Evolutionary conservation across 2,888 invertebrate species (phyloP), one percentile per base, ranked within the genome.

Genomic region (Eupithecia inturbata): DNA sequence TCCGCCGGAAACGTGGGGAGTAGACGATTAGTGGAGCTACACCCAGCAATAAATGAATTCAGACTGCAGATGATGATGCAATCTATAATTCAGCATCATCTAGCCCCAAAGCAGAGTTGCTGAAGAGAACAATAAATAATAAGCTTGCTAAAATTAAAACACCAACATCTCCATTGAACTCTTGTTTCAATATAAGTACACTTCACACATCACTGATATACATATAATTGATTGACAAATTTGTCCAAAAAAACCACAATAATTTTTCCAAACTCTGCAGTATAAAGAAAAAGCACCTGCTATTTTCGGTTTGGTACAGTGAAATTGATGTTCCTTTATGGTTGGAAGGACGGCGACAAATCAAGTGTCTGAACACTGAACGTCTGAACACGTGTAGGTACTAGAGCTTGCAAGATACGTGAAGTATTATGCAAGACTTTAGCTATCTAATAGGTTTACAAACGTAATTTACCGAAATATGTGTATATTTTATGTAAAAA

Each of bases 241-340:
- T 31, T 7, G 9, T 62, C 9, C 9, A 62, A 19, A 31, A 62
- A 62, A 62, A 62, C 31, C 31, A 16, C 6, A 28, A 28, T 9
- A 9, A 31, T 62, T 62, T 62, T 62, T 62, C 31, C 62, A 62
- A 62, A 31, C 6, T 19, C 60, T 28, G 28, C 31, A 3, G 16
- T 19, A 62, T 28, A 31, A 62, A 28, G 22, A 16, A 60, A 26
- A 4, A 60, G 60, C 68, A 41, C 67, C 22, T 33, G 28, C 36
- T 36, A 70, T 57, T 66, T 70, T 66, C 41, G 26, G 60, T 70
- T 64, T 63, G 19, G 57, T 26, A 71, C 68, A 41, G 22, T 67
- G 70, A 36, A 70, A 63, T 64, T 71, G 53, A 71, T 71, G 71
- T 68, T 64, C 64, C 71, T 28, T 45, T 68, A n/a, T 67, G 64